phyloP scores from a whole-genome alignment of 2,888 invertebrate genomes.

The Epirrhoe tristata region DNA sequence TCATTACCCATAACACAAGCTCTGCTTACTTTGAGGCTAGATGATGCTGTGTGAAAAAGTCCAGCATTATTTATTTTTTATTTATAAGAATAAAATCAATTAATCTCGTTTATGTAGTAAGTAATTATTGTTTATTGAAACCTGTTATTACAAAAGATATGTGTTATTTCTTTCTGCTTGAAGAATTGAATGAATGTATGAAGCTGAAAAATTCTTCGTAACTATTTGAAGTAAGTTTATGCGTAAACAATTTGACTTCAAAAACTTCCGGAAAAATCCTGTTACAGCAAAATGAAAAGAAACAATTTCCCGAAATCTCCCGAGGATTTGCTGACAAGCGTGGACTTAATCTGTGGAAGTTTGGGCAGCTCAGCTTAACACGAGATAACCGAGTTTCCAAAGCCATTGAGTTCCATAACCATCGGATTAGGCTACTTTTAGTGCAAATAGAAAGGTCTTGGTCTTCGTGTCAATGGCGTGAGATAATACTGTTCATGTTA shows the following conservation, averaged over 20 bases:
- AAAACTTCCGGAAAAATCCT: slow-evolving; percentile 6
- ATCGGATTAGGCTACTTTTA: background rate
- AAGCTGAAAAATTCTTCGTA: no score
- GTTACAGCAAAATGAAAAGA: slow-evolving; percentile 9
- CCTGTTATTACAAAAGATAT: no score
- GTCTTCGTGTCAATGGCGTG: background rate
- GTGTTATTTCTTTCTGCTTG: no score
- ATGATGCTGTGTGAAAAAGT: no score
- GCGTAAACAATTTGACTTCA: slow-evolving; percentile 5
- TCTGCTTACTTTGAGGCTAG: no score
- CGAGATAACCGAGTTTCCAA: slow-evolving; percentile 12
- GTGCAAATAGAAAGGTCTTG: background rate
- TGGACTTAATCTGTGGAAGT: slow-evolving; percentile 17
- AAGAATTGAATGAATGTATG: no score
- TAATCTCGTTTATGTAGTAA: no score
- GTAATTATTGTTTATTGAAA: no score
- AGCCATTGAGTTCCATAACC: slow-evolving; percentile 3
- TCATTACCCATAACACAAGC: no score
- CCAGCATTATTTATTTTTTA: no score
- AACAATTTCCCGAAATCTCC: slow-evolving; percentile 17
- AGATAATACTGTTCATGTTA: no score
- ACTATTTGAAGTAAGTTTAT: background rate
- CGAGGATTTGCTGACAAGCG: slow-evolving; percentile 19
- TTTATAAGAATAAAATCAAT: no score
- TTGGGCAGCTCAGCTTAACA: slow-evolving; percentile 19